Percentiles rank a stretch among this genome's conserved stretches.
These are phyloP conservation scores for Nyctalus aviator DNA, from an alignment of 2,797 vertebrate species.

Conservation along the genomic window DNA sequence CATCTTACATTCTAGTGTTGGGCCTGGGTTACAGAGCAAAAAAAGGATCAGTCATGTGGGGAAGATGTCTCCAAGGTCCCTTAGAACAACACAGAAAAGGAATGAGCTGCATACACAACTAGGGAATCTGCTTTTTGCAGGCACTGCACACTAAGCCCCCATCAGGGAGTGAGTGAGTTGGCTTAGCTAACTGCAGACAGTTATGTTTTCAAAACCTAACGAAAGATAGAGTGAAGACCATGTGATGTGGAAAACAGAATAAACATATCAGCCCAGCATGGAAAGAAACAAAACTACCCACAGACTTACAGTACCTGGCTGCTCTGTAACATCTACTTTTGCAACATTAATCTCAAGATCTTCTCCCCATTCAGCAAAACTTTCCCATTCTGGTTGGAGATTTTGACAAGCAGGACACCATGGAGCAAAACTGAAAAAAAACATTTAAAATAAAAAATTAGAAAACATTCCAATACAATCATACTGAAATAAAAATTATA, in stretches of 20 bases:
- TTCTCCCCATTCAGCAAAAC: constrained; percentile 97
- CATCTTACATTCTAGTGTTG: constrained; percentile 92
- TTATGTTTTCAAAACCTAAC: constrained; percentile 10
- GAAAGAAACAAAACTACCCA: constrained; percentile 48
- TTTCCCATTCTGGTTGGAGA: constrained; percentile 95
- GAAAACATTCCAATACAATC: neutral
- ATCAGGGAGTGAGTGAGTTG: constrained; percentile 77
- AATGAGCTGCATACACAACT: constrained; percentile 90
- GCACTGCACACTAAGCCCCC: constrained; percentile 84
- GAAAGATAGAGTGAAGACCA: neutral
- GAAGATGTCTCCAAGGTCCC: constrained; percentile 89
- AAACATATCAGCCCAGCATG: neutral
- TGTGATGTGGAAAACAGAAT: neutral
- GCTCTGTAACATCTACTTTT: constrained; percentile 98
- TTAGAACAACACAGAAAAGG: constrained; percentile 87
- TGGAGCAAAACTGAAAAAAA: constrained; percentile 93
- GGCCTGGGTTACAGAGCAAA: constrained; percentile 82
- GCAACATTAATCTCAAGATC: constrained; percentile 96
- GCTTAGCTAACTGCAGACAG: constrained; percentile 87
- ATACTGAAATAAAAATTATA: neutral
- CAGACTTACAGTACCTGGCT: constrained; percentile 90
- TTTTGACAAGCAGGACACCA: constrained; percentile 98
- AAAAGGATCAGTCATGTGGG: neutral
- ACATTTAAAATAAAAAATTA: neutral
- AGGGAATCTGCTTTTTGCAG: constrained; percentile 89